phyloP scores from a whole-genome alignment of 2,888 invertebrate species.

The Plusia festucae region DNA sequence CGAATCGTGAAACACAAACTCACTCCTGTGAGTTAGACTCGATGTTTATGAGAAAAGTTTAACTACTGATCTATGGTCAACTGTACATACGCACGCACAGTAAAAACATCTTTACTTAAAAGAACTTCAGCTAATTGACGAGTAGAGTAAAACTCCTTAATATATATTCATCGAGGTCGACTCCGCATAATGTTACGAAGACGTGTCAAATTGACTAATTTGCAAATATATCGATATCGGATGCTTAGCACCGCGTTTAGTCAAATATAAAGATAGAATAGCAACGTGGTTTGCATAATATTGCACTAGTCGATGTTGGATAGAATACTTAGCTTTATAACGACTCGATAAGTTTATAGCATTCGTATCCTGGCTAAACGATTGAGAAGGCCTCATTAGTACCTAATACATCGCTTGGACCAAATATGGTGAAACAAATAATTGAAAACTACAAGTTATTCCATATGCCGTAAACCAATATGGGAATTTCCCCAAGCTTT shows the following conservation, averaged over 20 bases:
- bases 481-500: neutral
- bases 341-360: neutral
- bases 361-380: neutral
- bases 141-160: constrained; percentile 34
- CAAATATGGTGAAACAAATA: neutral
- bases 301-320: neutral
- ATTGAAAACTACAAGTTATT: neutral
- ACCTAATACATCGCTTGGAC: neutral
- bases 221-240: constrained; percentile 71
- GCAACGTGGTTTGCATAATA: constrained; percentile 31
- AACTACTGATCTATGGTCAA: neutral
- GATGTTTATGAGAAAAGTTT: neutral
- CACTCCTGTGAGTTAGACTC: neutral
- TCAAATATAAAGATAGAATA: constrained; percentile 32
- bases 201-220: constrained; percentile 62
- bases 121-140: constrained; percentile 55
- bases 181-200: constrained; percentile 20
- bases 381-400: too few relatives aligned
- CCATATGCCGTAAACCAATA: neutral
- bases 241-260: constrained; percentile 55
- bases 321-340: constrained; percentile 3
- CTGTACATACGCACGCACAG: neutral
- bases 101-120: constrained; percentile 22
- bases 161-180: constrained; percentile 43
- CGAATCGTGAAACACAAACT: neutral